Conservation (phyloP, 1,140 invertebrate genomes). For the Heliothis virescens region DNA sequence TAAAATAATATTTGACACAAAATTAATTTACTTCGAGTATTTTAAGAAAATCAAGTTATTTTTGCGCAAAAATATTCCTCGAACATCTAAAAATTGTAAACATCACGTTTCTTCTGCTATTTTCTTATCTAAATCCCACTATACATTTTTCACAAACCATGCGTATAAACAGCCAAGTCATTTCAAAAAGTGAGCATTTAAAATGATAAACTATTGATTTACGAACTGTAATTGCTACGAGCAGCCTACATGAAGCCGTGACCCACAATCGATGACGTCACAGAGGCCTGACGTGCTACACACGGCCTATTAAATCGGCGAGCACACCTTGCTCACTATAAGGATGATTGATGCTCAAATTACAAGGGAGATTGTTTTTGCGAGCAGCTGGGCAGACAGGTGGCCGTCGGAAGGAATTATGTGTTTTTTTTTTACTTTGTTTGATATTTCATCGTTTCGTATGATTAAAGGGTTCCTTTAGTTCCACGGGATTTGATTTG, state of each 20-base stretch:
- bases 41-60: too few relatives aligned
- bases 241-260: conserved; percentile 49
- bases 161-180: neutral
- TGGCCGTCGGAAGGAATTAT: too few relatives aligned
- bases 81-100: neutral
- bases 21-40: neutral
- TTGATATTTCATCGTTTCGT: too few relatives aligned
- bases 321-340: too few relatives aligned
- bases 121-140: neutral
- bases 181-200: conserved; percentile 3
- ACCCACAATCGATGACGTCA: conserved; percentile 60
- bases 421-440: too few relatives aligned
- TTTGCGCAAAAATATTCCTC: neutral
- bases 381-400: too few relatives aligned
- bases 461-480: too few relatives aligned
- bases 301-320: too few relatives aligned
- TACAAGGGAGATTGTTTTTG: too few relatives aligned
- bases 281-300: neutral
- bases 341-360: too few relatives aligned
- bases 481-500: too few relatives aligned
- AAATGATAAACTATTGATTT: conserved; percentile 15
- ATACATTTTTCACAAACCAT: neutral
- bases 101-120: neutral
- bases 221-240: conserved; percentile 31
- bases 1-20: neutral